phyloP scores from a whole-genome alignment of 2,113 vertebrate genomes.

The Fregetta grallaria region DNA sequence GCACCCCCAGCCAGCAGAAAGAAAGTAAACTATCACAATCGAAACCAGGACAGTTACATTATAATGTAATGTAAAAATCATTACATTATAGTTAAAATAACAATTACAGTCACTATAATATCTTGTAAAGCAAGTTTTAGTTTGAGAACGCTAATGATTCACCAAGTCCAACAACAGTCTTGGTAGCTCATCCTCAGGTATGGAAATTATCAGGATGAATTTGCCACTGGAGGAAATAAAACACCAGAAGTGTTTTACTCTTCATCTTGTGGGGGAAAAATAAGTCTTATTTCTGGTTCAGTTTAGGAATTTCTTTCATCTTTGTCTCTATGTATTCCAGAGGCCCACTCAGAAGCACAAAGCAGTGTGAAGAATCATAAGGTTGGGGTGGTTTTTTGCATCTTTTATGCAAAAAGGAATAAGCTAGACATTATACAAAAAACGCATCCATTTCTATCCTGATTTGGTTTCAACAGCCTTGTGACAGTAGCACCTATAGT shows the following conservation, averaged over 20 bases:
- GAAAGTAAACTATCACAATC: too few relatives aligned
- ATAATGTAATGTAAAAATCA: too few relatives aligned
- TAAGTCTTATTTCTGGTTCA: background rate
- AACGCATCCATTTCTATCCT: background rate
- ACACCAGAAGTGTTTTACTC: background rate
- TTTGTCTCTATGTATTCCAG: background rate
- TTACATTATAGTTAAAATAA: background rate
- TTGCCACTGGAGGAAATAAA: background rate
- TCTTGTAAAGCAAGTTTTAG: background rate
- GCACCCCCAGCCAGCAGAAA: too few relatives aligned
- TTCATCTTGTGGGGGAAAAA: background rate
- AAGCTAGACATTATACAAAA: background rate
- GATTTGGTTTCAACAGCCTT: background rate
- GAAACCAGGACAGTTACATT: too few relatives aligned
- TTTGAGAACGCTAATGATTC: background rate
- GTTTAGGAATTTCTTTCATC: background rate
- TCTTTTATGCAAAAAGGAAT: background rate
- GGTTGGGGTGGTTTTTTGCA: fast-evolving
- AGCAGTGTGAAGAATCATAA: background rate
- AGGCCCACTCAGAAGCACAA: background rate
- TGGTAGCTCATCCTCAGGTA: background rate
- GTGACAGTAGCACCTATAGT: background rate
- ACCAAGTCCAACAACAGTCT: background rate
- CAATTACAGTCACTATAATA: background rate
- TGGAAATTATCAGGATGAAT: background rate